Conservation (phyloP, 92 coral and sea anemone genomes). For the Phenganax subtilis region DNA sequence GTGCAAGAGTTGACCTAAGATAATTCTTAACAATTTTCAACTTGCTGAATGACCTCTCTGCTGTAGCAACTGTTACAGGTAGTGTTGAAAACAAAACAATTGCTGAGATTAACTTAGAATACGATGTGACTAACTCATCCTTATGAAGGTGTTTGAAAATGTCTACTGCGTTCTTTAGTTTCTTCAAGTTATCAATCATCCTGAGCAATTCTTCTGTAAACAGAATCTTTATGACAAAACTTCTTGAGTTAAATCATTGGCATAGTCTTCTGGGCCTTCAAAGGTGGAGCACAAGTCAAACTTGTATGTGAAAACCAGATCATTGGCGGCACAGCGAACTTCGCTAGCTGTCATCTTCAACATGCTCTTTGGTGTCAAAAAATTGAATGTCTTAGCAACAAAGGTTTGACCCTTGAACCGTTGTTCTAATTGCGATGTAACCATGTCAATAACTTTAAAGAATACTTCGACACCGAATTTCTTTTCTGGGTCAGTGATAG, state of each 20-base stretch:
- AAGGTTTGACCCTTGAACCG: not conserved
- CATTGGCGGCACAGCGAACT: not conserved
- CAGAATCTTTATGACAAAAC: constrained; percentile 9
- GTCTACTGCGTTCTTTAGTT: not conserved
- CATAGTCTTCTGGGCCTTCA: constrained; percentile 18
- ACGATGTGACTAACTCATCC: constrained; percentile 13
- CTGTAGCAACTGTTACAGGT: constrained; percentile 26
- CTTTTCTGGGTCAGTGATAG: not conserved
- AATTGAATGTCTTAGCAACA: not conserved
- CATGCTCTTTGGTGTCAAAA: constrained; percentile 40
- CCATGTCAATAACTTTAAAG: constrained; percentile 14
- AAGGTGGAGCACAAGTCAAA: constrained; percentile 13
- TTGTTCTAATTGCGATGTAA: not conserved
- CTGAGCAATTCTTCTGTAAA: constrained; percentile 16
- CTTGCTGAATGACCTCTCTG: constrained; percentile 18
- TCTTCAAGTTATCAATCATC: constrained; percentile 6
- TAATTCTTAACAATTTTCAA: constrained; percentile 5
- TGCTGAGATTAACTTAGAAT: constrained; percentile 26
- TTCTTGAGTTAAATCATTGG: constrained; percentile 17
- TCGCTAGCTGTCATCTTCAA: not conserved
- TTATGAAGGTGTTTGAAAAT: constrained; percentile 22
- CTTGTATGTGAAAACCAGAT: constrained; percentile 12
- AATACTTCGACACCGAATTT: too few species aligned
- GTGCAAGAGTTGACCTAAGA: constrained; percentile 4
- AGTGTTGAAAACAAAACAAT: constrained; percentile 6